phyloP scores from a whole-genome alignment of 2,888 invertebrate species.

The Caenorhabditis sp. region DNA sequence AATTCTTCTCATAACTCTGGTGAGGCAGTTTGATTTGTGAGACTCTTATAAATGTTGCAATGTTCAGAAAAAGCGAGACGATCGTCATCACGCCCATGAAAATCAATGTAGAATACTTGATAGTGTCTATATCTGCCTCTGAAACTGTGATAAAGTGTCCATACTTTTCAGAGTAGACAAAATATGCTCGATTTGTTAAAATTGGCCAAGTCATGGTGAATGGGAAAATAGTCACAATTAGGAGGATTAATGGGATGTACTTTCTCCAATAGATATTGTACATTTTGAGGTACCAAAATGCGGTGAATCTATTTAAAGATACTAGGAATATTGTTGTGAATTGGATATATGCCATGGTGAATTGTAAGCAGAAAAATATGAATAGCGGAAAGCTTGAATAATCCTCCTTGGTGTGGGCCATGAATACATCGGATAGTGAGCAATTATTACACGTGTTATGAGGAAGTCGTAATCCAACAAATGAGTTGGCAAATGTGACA shows the following conservation, averaged over 20 bases:
- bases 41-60: too few relatives aligned
- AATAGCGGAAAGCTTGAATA: too few relatives aligned
- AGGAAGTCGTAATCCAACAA: background rate
- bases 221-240: background rate
- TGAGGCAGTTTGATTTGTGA: too few relatives aligned
- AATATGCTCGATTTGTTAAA: background rate
- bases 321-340: slow-evolving; percentile 2
- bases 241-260: background rate
- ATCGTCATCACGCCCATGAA: too few relatives aligned
- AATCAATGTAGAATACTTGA: too few relatives aligned
- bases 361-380: too few relatives aligned
- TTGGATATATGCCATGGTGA: slow-evolving; percentile 1
- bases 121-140: too few relatives aligned
- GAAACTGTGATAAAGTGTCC: background rate
- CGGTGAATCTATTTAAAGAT: slow-evolving; percentile 8
- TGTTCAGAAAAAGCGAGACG: too few relatives aligned
- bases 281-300: slow-evolving; percentile 1
- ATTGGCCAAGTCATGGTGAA: background rate
- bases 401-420: too few relatives aligned
- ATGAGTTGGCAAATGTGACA: slow-evolving; percentile 3
- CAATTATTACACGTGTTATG: slow-evolving; percentile 11
- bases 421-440: slow-evolving; percentile 1
- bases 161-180: background rate
- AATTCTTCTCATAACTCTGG: too few relatives aligned
- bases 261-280: slow-evolving; percentile 2